These are phyloP conservation scores for Cranoglanis bouderius DNA, from an alignment of 2,113 vertebrate species.

Conservation along the genomic window DNA sequence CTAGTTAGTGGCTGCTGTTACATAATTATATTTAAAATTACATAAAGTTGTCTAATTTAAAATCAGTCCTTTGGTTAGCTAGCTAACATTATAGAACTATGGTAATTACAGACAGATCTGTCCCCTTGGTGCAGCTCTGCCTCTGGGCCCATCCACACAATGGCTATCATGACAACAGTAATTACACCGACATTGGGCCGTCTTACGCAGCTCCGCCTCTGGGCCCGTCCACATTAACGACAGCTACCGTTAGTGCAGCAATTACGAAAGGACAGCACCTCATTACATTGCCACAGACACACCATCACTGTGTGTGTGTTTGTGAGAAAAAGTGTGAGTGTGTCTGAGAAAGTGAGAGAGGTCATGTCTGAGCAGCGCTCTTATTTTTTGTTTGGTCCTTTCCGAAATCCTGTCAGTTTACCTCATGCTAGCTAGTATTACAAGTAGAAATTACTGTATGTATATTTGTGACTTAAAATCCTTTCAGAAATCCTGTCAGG, in stretches of 20 bases:
- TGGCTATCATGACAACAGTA: conserved; percentile 32
- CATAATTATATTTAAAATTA: background rate
- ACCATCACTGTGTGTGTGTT: background rate
- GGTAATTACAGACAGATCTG: conserved; percentile 37
- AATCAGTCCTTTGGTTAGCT: background rate
- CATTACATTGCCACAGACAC: conserved; percentile 38
- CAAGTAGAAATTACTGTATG: background rate
- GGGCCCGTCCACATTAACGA: conserved; percentile 27
- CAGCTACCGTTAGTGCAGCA: conserved; percentile 24
- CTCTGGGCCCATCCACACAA: conserved; percentile 25
- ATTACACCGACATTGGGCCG: conserved; percentile 6
- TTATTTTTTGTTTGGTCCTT: background rate
- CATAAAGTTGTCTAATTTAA: background rate
- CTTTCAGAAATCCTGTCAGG: background rate
- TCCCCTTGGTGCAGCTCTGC: conserved; percentile 33
- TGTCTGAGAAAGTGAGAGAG: background rate
- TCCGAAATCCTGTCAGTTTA: background rate
- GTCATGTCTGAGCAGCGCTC: background rate
- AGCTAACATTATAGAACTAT: background rate
- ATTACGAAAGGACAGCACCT: conserved; percentile 43
- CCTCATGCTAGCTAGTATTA: background rate
- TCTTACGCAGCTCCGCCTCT: conserved; percentile 46
- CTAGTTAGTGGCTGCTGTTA: background rate
- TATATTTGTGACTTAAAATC: background rate
- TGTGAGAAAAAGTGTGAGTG: background rate